Evolutionary conservation across 2,797 vertebrate species (phyloP).

Genomic region (Sebastes hubbsi): DNA sequence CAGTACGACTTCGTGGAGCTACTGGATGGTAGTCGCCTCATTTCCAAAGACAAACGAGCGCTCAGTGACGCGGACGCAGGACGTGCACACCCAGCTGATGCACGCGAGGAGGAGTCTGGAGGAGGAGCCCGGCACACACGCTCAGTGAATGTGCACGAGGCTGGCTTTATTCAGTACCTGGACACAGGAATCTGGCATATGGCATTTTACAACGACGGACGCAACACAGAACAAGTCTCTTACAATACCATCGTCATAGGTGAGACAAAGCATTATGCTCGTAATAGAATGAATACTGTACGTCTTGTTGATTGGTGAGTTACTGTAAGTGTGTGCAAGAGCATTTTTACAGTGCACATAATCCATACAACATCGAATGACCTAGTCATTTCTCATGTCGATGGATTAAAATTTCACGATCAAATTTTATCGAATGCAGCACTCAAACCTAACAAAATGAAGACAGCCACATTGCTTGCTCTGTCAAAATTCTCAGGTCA

Average conservation of each 20-base stretch:
- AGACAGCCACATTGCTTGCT: no score
- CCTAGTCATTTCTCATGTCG: no score
- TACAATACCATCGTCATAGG: slow-evolving; percentile 96
- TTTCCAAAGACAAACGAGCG: slow-evolving; percentile 92
- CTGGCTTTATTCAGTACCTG: slow-evolving; percentile 96
- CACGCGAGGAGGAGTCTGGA: slow-evolving; percentile 41
- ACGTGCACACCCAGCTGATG: background rate
- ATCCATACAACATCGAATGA: background rate
- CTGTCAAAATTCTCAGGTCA: no score
- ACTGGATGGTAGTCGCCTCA: slow-evolving; percentile 93
- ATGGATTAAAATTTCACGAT: no score
- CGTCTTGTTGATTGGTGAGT: background rate
- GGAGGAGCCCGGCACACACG: slow-evolving; percentile 82
- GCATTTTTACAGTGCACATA: background rate
- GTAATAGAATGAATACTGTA: background rate
- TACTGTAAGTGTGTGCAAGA: background rate
- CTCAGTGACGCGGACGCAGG: slow-evolving; percentile 62
- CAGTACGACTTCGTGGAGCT: slow-evolving; percentile 99
- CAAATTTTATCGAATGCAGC: no score
- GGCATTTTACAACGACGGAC: slow-evolving; percentile 98
- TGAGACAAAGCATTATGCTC: slow-evolving; percentile 70
- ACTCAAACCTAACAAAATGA: no score
- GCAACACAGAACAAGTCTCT: slow-evolving; percentile 91
- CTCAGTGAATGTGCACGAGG: slow-evolving; percentile 92
- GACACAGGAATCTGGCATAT: slow-evolving; percentile 98